A percentile compares a stretch with the other conserved stretches of the same genome.
These are phyloP conservation scores for Prionchulus punctatus DNA, from an alignment of 2,888 invertebrate species.

Conservation along the genomic window DNA sequence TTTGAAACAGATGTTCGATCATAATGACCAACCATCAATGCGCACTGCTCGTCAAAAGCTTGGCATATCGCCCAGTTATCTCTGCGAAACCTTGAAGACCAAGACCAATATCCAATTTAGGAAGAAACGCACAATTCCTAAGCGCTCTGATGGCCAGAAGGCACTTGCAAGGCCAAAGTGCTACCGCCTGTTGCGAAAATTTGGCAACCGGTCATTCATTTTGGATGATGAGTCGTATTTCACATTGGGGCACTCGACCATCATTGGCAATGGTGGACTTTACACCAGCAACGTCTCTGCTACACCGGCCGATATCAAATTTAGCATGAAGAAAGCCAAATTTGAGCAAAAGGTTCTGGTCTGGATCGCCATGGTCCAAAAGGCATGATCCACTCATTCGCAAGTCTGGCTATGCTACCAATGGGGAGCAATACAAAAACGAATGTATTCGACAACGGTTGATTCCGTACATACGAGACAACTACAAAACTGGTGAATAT, in stretches of 20 bases:
- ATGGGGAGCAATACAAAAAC: conserved; percentile 3
- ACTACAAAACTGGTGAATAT: conserved; percentile 5
- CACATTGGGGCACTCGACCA: not conserved
- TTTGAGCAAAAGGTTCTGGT: conserved; percentile 2
- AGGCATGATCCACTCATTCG: not conserved
- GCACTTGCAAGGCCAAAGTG: not conserved
- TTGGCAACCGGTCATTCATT: too few species aligned
- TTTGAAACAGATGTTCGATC: too few species aligned
- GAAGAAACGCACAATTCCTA: too few species aligned
- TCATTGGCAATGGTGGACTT: not conserved
- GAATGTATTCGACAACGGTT: not conserved
- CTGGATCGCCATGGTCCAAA: not conserved
- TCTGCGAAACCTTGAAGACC: too few species aligned
- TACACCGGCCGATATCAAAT: not conserved
- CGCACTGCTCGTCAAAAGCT: too few species aligned
- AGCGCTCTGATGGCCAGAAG: too few species aligned
- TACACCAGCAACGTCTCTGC: not conserved
- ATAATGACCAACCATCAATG: too few species aligned
- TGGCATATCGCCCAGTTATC: too few species aligned
- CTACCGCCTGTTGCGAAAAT: not conserved
- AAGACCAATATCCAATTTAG: too few species aligned
- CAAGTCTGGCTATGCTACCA: conserved; percentile 9
- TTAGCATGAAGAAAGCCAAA: conserved; percentile 3
- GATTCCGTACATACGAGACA: conserved; percentile 8
- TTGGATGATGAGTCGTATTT: conserved; percentile 2